Percentiles rank a stretch among this genome's conserved stretches.
These are phyloP conservation scores for Romanogobio albipinnatus DNA, from an alignment of 2,113 vertebrate species.

Conservation along the genomic window DNA sequence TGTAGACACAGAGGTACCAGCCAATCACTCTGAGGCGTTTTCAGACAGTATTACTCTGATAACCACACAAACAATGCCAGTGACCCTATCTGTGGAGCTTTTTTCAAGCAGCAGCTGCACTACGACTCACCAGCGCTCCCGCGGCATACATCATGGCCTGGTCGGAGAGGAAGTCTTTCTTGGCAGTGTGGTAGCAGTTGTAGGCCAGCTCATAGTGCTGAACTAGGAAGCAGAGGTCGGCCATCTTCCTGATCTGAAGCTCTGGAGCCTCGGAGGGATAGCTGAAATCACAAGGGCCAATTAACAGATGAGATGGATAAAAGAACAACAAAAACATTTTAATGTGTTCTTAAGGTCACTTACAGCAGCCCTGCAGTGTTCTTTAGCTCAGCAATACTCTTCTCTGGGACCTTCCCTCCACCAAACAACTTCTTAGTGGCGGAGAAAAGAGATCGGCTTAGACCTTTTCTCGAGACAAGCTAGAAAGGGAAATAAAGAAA, in stretches of 20 bases:
- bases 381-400: constrained; percentile 91
- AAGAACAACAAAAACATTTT: background rate
- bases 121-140: constrained; percentile 86
- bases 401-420: constrained; percentile 94
- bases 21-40: background rate
- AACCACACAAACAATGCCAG: background rate
- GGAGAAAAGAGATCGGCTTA: constrained; percentile 94
- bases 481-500: constrained; percentile 56
- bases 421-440: constrained; percentile 99
- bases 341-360: constrained; percentile 65
- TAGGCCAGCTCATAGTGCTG: constrained; percentile 98
- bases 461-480: constrained; percentile 95
- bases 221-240: constrained; percentile 96
- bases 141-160: constrained; percentile 99
- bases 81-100: background rate
- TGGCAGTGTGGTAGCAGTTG: constrained; percentile 97
- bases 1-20: constrained; percentile 61
- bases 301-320: background rate
- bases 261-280: constrained; percentile 98
- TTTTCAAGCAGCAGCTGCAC: background rate
- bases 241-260: constrained; percentile 98
- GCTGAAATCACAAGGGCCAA: constrained; percentile 68
- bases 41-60: background rate
- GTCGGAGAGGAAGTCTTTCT: constrained; percentile 98
- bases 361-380: constrained; percentile 91